A percentile compares a stretch with the other conserved stretches of the same genome.
phyloP scores from a whole-genome alignment of 2,888 invertebrate species.

The Hirtodrosophila cameraria region DNA sequence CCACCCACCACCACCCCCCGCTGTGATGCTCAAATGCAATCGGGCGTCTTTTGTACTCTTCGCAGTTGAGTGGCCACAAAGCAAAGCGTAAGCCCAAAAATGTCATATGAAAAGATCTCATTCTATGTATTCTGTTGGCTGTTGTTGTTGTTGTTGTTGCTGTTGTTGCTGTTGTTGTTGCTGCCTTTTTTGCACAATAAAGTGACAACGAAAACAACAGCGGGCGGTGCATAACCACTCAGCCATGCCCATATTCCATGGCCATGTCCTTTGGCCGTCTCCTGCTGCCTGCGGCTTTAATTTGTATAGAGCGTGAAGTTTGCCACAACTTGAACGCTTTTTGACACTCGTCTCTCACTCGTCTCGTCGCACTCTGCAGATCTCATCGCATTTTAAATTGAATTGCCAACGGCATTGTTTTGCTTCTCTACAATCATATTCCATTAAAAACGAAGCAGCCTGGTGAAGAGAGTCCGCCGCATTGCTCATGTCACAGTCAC shows the following conservation, averaged over 20 bases:
- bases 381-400: constrained; percentile 81
- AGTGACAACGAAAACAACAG: constrained; percentile 79
- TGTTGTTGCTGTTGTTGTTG: constrained; percentile 48
- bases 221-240: constrained; percentile 71
- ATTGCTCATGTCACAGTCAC: constrained; percentile 71
- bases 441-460: constrained; percentile 76
- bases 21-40: constrained; percentile 61
- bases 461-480: constrained; percentile 27
- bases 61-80: constrained; percentile 83
- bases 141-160: constrained; percentile 42
- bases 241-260: constrained; percentile 32
- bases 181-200: constrained; percentile 65
- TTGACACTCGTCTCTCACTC: constrained; percentile 33
- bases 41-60: constrained; percentile 80
- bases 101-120: constrained; percentile 68
- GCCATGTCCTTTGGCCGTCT: constrained; percentile 13
- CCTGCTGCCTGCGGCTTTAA: constrained; percentile 71
- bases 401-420: constrained; percentile 83
- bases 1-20: constrained; percentile 1
- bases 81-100: constrained; percentile 75
- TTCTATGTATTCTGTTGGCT: constrained; percentile 2
- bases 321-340: constrained; percentile 68
- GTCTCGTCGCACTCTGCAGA: constrained; percentile 32
- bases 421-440: constrained; percentile 82
- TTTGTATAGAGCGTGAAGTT: constrained; percentile 76